Evolutionary conservation across 2,888 invertebrate species (phyloP).

Genomic region (Eupithecia dodoneata): DNA sequence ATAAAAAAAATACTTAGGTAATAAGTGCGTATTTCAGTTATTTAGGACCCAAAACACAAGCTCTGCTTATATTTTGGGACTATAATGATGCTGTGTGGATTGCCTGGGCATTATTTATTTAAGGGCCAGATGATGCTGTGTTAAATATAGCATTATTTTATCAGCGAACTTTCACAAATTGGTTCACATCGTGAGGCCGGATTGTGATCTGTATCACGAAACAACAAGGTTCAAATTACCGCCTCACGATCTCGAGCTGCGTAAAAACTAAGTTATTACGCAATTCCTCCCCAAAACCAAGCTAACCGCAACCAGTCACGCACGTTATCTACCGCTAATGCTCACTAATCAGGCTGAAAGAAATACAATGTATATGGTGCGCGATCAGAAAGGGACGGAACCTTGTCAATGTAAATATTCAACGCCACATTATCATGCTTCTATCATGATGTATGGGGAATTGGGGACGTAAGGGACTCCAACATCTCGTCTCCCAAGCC

Average conservation of each 20-base stretch:
- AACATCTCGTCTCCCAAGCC: no score
- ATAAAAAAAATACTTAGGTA: no score
- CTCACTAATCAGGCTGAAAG: constrained; percentile 11
- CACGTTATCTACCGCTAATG: constrained; percentile 9
- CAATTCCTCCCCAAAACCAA: background rate
- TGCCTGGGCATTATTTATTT: background rate
- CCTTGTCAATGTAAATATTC: background rate
- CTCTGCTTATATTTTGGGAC: no score
- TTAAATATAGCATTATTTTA: background rate
- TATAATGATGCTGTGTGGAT: no score
- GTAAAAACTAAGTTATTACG: constrained; percentile 8
- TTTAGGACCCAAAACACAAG: no score
- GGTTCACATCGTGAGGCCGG: background rate
- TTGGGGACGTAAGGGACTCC: no score
- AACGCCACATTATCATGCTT: background rate
- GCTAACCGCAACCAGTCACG: background rate
- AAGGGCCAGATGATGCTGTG: background rate
- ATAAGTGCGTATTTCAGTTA: no score
- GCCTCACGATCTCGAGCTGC: background rate
- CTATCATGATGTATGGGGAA: no score
- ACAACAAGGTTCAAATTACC: background rate
- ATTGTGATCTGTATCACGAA: background rate
- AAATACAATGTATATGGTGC: background rate
- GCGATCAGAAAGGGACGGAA: background rate
- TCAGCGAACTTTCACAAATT: background rate